Evolutionary conservation across 2,113 vertebrate genomes (phyloP).

Genomic region (Lagopus leucura): DNA sequence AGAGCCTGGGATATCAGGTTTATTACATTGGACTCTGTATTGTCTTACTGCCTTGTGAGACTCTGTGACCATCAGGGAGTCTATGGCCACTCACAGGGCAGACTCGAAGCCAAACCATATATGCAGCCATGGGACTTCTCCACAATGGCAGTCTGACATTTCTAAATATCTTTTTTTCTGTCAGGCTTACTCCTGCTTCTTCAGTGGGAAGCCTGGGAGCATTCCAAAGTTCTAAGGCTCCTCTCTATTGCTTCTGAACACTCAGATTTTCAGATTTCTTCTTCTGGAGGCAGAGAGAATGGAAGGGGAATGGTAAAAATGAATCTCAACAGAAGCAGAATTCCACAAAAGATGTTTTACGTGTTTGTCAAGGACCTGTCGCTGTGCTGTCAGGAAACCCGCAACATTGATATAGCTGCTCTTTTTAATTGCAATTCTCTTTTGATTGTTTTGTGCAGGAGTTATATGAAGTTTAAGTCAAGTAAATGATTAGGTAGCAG

Average conservation of each 20-base stretch:
- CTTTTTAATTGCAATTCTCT: background rate
- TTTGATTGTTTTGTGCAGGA: background rate
- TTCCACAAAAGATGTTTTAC: background rate
- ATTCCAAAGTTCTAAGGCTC: background rate
- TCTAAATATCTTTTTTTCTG: background rate
- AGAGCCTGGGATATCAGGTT: fast-evolving
- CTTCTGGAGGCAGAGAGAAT: fast-evolving
- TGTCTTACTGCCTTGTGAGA: background rate
- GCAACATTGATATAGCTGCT: background rate
- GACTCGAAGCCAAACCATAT: background rate
- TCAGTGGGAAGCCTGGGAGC: background rate
- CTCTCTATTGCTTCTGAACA: background rate
- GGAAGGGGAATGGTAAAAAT: background rate
- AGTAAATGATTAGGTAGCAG: background rate
- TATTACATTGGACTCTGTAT: background rate
- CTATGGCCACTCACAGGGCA: background rate
- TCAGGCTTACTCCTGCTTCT: background rate
- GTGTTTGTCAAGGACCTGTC: background rate
- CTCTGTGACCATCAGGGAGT: background rate
- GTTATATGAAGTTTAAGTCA: background rate
- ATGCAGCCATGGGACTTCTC: background rate
- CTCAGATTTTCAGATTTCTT: background rate
- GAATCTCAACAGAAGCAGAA: background rate
- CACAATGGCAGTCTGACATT: background rate
- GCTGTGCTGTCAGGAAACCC: background rate